A percentile compares a stretch with the other conserved stretches of the same genome.
phyloP scores from a whole-genome alignment of 2,888 invertebrate genomes.

The Heliconius ethilla region DNA sequence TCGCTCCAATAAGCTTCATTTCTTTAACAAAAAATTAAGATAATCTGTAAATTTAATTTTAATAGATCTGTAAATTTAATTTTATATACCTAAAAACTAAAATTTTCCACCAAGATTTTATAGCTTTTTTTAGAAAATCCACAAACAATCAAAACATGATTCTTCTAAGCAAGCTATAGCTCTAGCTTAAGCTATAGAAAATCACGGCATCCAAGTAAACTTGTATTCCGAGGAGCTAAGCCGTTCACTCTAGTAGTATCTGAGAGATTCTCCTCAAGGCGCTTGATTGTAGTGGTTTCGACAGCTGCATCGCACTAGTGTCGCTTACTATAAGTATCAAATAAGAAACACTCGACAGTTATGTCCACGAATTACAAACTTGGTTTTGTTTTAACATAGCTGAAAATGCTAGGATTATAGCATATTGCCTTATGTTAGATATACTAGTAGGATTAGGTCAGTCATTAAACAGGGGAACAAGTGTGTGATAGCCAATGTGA shows the following conservation, averaged over 20 bases:
- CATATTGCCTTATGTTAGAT: slow-evolving; percentile 16
- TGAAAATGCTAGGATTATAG: slow-evolving; percentile 10
- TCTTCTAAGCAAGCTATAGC: background rate
- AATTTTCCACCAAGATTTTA: too few relatives aligned
- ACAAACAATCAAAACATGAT: background rate
- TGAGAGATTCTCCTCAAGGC: slow-evolving; percentile 29
- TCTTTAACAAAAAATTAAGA: too few relatives aligned
- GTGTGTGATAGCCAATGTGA: too few relatives aligned
- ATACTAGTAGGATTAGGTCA: slow-evolving; percentile 8
- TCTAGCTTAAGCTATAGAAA: slow-evolving; percentile 5
- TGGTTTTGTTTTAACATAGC: background rate
- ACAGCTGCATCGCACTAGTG: slow-evolving; percentile 33
- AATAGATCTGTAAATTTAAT: too few relatives aligned
- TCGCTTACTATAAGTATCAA: slow-evolving; percentile 31
- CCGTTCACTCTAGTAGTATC: slow-evolving; percentile 30
- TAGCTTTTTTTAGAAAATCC: background rate
- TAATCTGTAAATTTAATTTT: too few relatives aligned
- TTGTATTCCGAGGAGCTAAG: slow-evolving; percentile 26
- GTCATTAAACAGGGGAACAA: too few relatives aligned
- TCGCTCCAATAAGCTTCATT: too few relatives aligned
- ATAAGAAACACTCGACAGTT: slow-evolving; percentile 22
- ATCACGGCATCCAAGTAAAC: slow-evolving; percentile 23
- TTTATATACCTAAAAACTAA: too few relatives aligned
- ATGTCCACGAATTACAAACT: slow-evolving; percentile 21
- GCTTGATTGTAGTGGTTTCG: slow-evolving; percentile 35